Evolutionary conservation across 2,888 invertebrate genomes (phyloP).

Genomic region (Zygogramma bicolorata): DNA sequence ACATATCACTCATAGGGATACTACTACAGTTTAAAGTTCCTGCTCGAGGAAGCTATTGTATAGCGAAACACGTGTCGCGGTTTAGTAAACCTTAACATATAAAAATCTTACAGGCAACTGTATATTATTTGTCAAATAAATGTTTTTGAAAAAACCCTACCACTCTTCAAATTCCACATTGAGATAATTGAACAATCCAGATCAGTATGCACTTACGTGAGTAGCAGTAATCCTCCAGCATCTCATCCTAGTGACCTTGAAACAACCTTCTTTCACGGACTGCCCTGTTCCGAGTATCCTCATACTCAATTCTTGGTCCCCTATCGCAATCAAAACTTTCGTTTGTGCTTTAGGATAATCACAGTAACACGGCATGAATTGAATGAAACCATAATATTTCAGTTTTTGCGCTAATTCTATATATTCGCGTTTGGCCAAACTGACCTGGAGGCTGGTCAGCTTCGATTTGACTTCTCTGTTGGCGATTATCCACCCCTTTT

Average conservation of each 20-base stretch:
- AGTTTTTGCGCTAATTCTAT: conserved; percentile 85
- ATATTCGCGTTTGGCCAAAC: conserved; percentile 90
- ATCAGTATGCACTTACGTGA: conserved; percentile 72
- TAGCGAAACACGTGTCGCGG: too few species aligned
- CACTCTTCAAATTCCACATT: not conserved
- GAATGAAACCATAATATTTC: conserved; percentile 91
- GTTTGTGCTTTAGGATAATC: conserved; percentile 82
- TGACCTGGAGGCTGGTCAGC: conserved; percentile 78
- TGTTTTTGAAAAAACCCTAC: too few species aligned
- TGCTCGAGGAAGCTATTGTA: too few species aligned
- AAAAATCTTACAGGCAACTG: too few species aligned
- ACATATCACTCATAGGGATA: too few species aligned
- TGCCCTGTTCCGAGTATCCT: conserved; percentile 71
- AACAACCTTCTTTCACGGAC: conserved; percentile 83
- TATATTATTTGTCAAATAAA: too few species aligned
- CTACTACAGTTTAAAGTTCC: too few species aligned
- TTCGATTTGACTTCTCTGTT: conserved; percentile 76
- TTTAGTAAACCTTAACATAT: too few species aligned
- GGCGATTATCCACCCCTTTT: conserved; percentile 86
- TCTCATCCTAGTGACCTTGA: conserved; percentile 95
- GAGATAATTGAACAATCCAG: not conserved
- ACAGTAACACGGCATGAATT: conserved; percentile 76
- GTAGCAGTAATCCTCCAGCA: conserved; percentile 96
- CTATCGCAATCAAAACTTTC: conserved; percentile 82
- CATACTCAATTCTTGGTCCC: conserved; percentile 87